A percentile compares a stretch with the other conserved stretches of the same genome.
Conservation (phyloP, 2,888 invertebrate genomes). For the Minunthozetes semirufus region DNA sequence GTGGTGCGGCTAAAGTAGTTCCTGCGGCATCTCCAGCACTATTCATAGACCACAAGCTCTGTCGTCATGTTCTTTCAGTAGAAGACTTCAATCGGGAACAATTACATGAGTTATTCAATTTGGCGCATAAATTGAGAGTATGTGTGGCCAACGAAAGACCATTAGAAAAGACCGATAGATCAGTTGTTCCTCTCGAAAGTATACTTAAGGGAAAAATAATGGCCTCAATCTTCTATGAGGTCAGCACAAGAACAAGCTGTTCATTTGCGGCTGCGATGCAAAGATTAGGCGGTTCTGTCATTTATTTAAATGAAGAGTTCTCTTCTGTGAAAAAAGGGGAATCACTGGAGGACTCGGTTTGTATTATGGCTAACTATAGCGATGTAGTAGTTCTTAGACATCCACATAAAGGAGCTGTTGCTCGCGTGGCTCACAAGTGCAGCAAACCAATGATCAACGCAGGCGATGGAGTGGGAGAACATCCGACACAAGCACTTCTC, state of each 20-base stretch:
- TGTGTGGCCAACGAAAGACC: slow-evolving; percentile 74
- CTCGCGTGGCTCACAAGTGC: slow-evolving; percentile 66
- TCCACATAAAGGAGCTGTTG: slow-evolving; percentile 82
- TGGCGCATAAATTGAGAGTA: slow-evolving; percentile 78
- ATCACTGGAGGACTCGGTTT: slow-evolving; percentile 61
- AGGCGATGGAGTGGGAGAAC: slow-evolving; percentile 94
- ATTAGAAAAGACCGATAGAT: slow-evolving; percentile 54
- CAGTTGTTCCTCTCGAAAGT: not conserved
- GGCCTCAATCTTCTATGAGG: slow-evolving; percentile 96
- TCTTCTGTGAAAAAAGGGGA: slow-evolving; percentile 97
- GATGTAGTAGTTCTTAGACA: slow-evolving; percentile 92
- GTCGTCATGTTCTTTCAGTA: slow-evolving; percentile 76
- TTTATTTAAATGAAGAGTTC: slow-evolving; percentile 77
- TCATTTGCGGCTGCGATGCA: slow-evolving; percentile 97
- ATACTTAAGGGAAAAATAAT: slow-evolving; percentile 71
- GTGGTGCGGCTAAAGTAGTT: not conserved
- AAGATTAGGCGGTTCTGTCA: slow-evolving; percentile 84
- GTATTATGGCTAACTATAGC: slow-evolving; percentile 49
- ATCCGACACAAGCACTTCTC: slow-evolving; percentile 93
- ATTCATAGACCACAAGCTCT: slow-evolving; percentile 49
- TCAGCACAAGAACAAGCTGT: slow-evolving; percentile 88
- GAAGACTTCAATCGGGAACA: slow-evolving; percentile 75
- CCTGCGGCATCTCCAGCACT: not conserved
- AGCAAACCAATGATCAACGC: slow-evolving; percentile 93
- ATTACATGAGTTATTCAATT: slow-evolving; percentile 84